Evolutionary conservation across 1,140 invertebrate species (phyloP), one percentile per base, ranked within the genome.

Genomic region (Sminthurinus signatus): DNA sequence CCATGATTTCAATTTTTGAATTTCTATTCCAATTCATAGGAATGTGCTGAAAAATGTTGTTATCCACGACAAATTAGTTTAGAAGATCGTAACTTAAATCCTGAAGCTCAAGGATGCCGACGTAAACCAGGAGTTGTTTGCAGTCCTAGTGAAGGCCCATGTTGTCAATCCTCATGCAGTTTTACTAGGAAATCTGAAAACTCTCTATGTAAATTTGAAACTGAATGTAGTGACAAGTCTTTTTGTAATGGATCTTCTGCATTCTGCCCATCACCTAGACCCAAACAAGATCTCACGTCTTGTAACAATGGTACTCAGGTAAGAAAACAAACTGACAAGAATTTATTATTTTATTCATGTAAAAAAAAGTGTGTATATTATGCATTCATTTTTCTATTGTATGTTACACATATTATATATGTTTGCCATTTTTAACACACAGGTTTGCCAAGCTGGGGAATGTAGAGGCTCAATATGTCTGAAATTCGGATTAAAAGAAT

Each of bases 101-200:
- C 79, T 15, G 81, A 83, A 0, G 89, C 89, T 60, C 86, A 86
- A 68, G 88, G 89, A 2, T 96, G 93, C 75, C 84, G 71, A 28
- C 82, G 93, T 32, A 83, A 84, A 71, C 80, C 80, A 51, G 4
- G 14, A 39, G 46, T 50, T 56, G 39, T 69, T 73, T 80, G 44
- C 79, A 95, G 93, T 77, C 95, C 96, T 1, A 95, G 93, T 63
- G 89, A 97, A 83, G 96, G 96, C 21, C 93, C 94, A 29, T 99
- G 96, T 76, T 99, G 96, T 75, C 81, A 84, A 75, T 82, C 85
- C 48, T 83, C 81, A 15, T 98, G 96, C 76, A 79, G 82, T 62
- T 97, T 94, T 78, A 85, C 92, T 59, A 78, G 80, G 48, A 66
- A n/a, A 43, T 62, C 54, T 17, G 73, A 69, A 73, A 74, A 72